These are phyloP conservation scores for Priocnemis perturbator DNA, from an alignment of 2,888 invertebrate genomes.

Conservation along the genomic window DNA sequence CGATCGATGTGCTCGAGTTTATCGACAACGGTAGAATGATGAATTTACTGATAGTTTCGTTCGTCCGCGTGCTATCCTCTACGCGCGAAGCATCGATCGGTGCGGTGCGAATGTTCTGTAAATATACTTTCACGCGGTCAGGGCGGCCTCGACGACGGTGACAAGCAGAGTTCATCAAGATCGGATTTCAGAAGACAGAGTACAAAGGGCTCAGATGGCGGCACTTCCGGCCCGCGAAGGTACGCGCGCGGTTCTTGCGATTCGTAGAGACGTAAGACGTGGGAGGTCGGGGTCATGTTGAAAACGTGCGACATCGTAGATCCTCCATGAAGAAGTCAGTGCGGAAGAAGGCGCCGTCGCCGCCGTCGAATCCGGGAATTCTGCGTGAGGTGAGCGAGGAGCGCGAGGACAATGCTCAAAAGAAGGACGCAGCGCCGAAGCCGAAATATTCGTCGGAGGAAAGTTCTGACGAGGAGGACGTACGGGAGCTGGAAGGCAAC, in stretches of 20 bases:
- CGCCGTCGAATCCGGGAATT: conserved; percentile 70
- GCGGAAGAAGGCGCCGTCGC: conserved; percentile 66
- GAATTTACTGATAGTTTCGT: not conserved
- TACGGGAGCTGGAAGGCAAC: conserved; percentile 87
- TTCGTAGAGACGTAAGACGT: not conserved
- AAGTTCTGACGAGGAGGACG: conserved; percentile 82
- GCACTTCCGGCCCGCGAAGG: conserved; percentile 60
- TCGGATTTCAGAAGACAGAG: conserved; percentile 55
- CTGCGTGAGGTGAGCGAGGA: conserved; percentile 67
- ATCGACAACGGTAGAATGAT: not conserved
- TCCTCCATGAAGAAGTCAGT: conserved; percentile 70
- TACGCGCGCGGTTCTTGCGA: conserved; percentile 24
- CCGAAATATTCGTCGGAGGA: conserved; percentile 79
- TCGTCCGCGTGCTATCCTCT: not conserved
- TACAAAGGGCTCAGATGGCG: conserved; percentile 55
- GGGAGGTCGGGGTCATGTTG: no score
- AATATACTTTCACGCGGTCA: conserved; percentile 20
- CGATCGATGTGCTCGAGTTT: not conserved
- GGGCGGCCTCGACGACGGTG: conserved; percentile 43
- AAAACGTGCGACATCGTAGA: conserved; percentile 40
- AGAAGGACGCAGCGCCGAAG: conserved; percentile 56
- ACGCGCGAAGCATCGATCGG: not conserved
- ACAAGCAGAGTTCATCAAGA: conserved; percentile 42
- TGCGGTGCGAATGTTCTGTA: not conserved
- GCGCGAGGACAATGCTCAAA: conserved; percentile 49